Evolutionary conservation across 1,140 invertebrate species (phyloP).

Genomic region (Mizuhopecten yessoensis): DNA sequence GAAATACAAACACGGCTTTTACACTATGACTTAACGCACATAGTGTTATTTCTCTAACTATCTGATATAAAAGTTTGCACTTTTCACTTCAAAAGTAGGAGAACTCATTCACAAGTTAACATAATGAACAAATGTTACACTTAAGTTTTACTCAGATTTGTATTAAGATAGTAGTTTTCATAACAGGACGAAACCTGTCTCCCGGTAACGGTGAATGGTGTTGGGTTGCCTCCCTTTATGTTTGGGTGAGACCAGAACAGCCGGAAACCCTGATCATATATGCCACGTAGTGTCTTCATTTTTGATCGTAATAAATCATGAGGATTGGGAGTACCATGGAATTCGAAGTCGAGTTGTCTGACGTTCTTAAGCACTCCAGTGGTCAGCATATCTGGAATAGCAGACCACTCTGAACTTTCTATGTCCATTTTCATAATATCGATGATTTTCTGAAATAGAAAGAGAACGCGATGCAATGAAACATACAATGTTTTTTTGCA

Average conservation of each 20-base stretch:
- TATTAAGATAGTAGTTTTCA: background rate
- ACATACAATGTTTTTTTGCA: too few relatives aligned
- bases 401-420: slow-evolving; percentile 25
- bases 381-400: slow-evolving; percentile 8
- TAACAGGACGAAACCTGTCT: background rate
- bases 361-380: slow-evolving; percentile 12
- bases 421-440: slow-evolving; percentile 45
- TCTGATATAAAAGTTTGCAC: too few relatives aligned
- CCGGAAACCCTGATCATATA: background rate
- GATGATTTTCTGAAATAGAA: slow-evolving; percentile 4
- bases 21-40: too few relatives aligned
- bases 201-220: background rate
- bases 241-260: slow-evolving; percentile 6
- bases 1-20: too few relatives aligned
- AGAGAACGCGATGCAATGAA: background rate
- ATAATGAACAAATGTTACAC: too few relatives aligned
- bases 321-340: background rate
- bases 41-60: too few relatives aligned
- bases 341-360: slow-evolving; percentile 35
- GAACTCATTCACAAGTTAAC: too few relatives aligned
- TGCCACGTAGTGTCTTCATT: background rate
- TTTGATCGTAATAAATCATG: background rate
- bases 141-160: background rate
- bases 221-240: background rate
- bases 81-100: too few relatives aligned